Conservation (phyloP, 2,113 vertebrate genomes). For the Alethe castanea region DNA sequence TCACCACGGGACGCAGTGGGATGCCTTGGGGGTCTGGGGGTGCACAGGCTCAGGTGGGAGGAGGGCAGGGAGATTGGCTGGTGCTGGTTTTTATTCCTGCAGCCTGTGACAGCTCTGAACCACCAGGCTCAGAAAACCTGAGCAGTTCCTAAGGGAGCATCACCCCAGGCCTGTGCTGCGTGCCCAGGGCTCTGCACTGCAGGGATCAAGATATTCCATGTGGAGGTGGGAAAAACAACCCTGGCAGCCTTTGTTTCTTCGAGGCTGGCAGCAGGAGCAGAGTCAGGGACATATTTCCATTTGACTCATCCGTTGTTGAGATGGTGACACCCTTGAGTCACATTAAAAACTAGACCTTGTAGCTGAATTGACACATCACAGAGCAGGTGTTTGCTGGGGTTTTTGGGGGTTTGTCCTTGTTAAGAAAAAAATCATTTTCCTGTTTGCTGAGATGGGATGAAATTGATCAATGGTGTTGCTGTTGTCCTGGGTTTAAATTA, state of each 20-base stretch:
- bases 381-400: background rate
- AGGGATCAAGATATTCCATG: background rate
- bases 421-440: slow-evolving; percentile 2
- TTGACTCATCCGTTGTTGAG: slow-evolving; percentile 50
- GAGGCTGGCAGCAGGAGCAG: background rate
- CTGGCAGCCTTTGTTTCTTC: background rate
- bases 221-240: background rate
- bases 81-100: background rate
- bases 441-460: background rate
- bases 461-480: background rate
- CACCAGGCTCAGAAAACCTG: background rate
- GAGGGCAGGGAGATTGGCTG: background rate
- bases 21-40: background rate
- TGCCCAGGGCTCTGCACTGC: background rate
- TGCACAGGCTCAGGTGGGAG: background rate
- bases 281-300: slow-evolving; percentile 19
- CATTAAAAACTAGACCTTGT: background rate
- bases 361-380: background rate
- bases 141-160: background rate
- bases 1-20: rapidly evolving
- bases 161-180: background rate
- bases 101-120: background rate
- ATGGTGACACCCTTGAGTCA: slow-evolving; percentile 25
- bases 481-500: slow-evolving; percentile 9
- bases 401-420: background rate